phyloP scores from a whole-genome alignment of 2,797 vertebrate species.

The Loris lydekkerianus region DNA sequence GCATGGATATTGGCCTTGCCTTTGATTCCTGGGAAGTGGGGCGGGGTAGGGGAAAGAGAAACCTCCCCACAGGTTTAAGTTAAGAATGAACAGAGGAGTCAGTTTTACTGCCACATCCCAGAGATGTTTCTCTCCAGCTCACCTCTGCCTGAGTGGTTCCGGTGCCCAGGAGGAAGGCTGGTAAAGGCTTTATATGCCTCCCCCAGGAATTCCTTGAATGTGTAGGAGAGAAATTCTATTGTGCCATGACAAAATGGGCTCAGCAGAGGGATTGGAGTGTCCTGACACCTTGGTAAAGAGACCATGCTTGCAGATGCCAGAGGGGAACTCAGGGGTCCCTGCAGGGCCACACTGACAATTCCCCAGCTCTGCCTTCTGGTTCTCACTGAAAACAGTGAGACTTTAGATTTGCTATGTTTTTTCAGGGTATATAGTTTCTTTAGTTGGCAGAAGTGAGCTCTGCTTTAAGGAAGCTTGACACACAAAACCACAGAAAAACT shows the following conservation, averaged over 20 bases:
- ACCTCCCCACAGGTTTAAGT: neutral
- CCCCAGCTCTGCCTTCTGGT: neutral
- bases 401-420: neutral
- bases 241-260: neutral
- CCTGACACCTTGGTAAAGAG: neutral
- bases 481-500: neutral
- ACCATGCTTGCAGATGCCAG: neutral
- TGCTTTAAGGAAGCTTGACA: slow-evolving; percentile 25
- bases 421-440: neutral
- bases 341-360: fast-evolving
- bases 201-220: neutral
- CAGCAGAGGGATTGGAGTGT: neutral
- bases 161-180: neutral
- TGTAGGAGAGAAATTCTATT: neutral
- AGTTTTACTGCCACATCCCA: neutral
- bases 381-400: neutral
- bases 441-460: neutral
- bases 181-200: neutral
- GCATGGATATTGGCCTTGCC: neutral
- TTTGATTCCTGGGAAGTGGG: neutral
- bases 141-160: neutral
- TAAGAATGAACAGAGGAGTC: neutral
- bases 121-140: neutral
- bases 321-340: neutral
- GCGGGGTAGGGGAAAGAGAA: neutral